Conservation (phyloP, 2,888 invertebrate genomes). For the Zele albiditarsus region DNA sequence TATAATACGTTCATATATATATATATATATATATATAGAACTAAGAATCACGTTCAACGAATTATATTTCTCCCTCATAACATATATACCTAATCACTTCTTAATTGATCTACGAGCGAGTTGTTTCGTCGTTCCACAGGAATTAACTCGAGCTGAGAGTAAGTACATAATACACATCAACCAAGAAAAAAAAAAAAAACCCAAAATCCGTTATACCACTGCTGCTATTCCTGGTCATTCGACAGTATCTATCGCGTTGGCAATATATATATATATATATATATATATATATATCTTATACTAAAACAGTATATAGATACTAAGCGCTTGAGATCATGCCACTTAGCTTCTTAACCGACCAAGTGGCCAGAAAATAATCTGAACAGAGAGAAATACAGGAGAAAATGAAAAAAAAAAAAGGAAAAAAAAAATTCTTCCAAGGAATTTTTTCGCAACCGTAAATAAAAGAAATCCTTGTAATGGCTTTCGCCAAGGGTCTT, state of each 20-base stretch:
- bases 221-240: constrained; percentile 56
- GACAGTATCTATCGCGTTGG: constrained; percentile 61
- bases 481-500: constrained; percentile 66
- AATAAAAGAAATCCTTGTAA: constrained; percentile 72
- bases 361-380: constrained; percentile 29
- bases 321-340: constrained; percentile 61
- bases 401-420: constrained; percentile 19
- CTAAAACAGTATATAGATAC: constrained; percentile 7
- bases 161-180: constrained; percentile 36
- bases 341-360: constrained; percentile 55
- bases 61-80: constrained; percentile 42
- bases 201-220: constrained; percentile 31
- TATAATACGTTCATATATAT: too few relatives aligned
- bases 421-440: constrained; percentile 29
- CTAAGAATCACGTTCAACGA: constrained; percentile 39
- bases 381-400: constrained; percentile 18
- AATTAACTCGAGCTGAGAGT: constrained; percentile 41
- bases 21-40: constrained; percentile 15
- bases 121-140: constrained; percentile 61
- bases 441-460: constrained; percentile 64
- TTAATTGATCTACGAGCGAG: constrained; percentile 70
- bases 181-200: neutral
- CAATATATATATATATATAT: too few relatives aligned
- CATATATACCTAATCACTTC: constrained; percentile 46
- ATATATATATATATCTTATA: neutral